phyloP scores from a whole-genome alignment of 92 coral and sea anemone genomes.

The Blastomussa wellsi region DNA sequence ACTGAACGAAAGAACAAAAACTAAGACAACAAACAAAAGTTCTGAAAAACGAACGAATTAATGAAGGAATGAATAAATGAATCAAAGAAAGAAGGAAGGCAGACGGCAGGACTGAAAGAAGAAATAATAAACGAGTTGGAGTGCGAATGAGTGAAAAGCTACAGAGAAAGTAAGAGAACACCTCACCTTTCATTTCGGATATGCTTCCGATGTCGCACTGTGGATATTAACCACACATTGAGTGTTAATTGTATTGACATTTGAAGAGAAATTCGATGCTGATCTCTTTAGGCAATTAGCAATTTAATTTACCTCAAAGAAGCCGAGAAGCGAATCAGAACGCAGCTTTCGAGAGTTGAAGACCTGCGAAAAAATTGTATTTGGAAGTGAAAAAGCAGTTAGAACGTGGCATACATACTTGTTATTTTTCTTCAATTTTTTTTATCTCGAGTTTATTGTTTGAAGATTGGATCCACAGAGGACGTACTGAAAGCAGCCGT shows the following conservation, averaged over 20 bases:
- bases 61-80: background rate
- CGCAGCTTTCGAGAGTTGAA: constrained; percentile 72
- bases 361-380: constrained; percentile 42
- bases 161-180: background rate
- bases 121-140: background rate
- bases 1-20: background rate
- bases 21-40: too few relatives aligned
- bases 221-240: constrained; percentile 10
- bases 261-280: background rate
- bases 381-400: background rate
- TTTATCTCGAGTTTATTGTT: too few relatives aligned
- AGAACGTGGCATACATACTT: too few relatives aligned
- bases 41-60: background rate
- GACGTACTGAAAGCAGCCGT: too few relatives aligned
- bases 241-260: background rate
- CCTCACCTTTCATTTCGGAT: constrained; percentile 79
- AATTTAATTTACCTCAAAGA: constrained; percentile 71
- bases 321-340: constrained; percentile 82
- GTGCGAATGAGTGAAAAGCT: background rate
- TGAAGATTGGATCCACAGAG: too few relatives aligned
- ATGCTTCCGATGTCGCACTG: constrained; percentile 89
- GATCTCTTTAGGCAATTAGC: background rate
- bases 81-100: too few relatives aligned
- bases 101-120: too few relatives aligned
- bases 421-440: too few relatives aligned